Base-by-base conservation (phyloP, 92 coral and sea anemone genomes). In the Siderastrea radians region DNA sequence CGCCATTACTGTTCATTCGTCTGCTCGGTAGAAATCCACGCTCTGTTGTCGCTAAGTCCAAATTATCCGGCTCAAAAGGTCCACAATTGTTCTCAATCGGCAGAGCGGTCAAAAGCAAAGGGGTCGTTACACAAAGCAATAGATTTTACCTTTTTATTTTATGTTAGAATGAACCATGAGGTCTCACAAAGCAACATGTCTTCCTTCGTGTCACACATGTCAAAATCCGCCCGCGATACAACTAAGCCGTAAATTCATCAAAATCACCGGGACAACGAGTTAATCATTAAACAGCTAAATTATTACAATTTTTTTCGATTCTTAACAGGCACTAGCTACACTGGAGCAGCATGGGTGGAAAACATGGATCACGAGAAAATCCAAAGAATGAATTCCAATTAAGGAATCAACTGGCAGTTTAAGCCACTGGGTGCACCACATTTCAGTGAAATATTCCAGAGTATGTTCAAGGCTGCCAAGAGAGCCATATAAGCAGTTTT, bases 401-500 rank as follows among this genome's bases (percentile, higher is more conserved):
- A 79, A 68, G 92, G 87, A 46, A 81, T 91, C 2, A 59, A 77
- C 61, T 91, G 94, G 89, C 80, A 82, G 70, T 91, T 80, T 12
- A 87, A 86, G 50, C 94, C 91, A 50, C 94, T 91, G 6, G 80
- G 62, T 9, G 84, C 93, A 54, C 93, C 93, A 17, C 86, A 89
- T 67, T 90, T 90, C 68, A 88, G 91, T n/a, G 91, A 91, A 44
- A 85, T 77, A 4, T 68, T 86, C 70, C 77, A 89, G 77, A 77
- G 88, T 26, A 0, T 26, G 38, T 26, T 26, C 38, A 26, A 26
- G 38, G 38, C 38, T 26, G 38, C 38, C 38, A 26, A 26, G 38
- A 69, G 85, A 68, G 89, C 89, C 11, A 84, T 83, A 3, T 67
- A 76, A 14, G 88, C 92, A 59, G 63, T 89, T n/a, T 50, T 89